These are phyloP conservation scores for Arnoldichthys spilopterus DNA, from an alignment of 2,797 vertebrate genomes.

Conservation along the genomic window DNA sequence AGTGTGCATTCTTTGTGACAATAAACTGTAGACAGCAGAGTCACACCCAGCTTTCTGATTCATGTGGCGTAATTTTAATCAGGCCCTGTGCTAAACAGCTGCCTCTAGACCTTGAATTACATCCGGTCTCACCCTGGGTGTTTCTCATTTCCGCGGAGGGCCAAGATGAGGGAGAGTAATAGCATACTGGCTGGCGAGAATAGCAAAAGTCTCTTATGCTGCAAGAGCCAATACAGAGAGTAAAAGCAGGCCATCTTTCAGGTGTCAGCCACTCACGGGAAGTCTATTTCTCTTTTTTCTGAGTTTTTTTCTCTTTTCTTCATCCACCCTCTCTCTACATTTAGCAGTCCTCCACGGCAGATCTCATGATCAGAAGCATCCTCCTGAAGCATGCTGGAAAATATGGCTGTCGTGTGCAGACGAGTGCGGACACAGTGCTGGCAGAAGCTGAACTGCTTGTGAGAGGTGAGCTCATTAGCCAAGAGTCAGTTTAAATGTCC, in stretches of 20 bases:
- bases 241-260: conserved; percentile 57
- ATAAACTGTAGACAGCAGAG: conserved; percentile 64
- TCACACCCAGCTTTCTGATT: conserved; percentile 65
- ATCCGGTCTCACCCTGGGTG: conserved; percentile 70
- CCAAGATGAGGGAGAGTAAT: conserved; percentile 62
- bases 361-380: conserved; percentile 98
- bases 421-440: conserved; percentile 88
- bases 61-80: conserved; percentile 79
- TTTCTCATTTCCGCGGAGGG: conserved; percentile 72
- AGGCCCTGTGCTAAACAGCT: conserved; percentile 76
- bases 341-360: conserved; percentile 95
- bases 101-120: conserved; percentile 76
- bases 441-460: conserved; percentile 94
- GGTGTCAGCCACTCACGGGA: conserved; percentile 59
- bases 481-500: background rate
- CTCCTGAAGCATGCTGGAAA: conserved; percentile 94
- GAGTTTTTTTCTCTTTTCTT: conserved; percentile 5
- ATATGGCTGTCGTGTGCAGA: conserved; percentile 93
- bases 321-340: conserved; percentile 40
- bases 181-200: conserved; percentile 65
- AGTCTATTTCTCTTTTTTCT: conserved; percentile 70
- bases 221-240: conserved; percentile 65
- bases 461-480: conserved; percentile 84
- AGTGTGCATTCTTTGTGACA: conserved; percentile 55
- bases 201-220: conserved; percentile 63